Conservation (phyloP, 2,797 vertebrate species). For the Ctenochaetus hawaiiensis region DNA sequence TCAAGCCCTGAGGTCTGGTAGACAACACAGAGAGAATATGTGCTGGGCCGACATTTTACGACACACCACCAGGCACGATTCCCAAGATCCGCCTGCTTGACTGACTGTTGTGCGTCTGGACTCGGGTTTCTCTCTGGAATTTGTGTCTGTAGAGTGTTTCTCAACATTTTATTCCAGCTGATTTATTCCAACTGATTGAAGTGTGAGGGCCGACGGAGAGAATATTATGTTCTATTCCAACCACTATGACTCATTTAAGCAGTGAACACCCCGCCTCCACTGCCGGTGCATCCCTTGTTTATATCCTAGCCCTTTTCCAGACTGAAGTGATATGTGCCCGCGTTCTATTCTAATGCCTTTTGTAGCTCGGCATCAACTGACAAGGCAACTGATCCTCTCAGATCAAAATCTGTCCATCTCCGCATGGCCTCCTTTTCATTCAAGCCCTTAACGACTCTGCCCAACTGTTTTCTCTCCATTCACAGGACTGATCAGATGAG, state of each 20-base stretch:
- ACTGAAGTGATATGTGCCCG: conserved; percentile 51
- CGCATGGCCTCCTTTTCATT: conserved; percentile 57
- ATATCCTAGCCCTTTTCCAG: conserved; percentile 57
- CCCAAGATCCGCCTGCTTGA: conserved; percentile 63
- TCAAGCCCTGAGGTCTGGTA: conserved; percentile 54
- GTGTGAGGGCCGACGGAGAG: conserved; percentile 69
- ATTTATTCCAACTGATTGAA: conserved; percentile 73
- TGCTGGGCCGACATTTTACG: conserved; percentile 65
- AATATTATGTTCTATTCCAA: conserved; percentile 75
- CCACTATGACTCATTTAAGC: conserved; percentile 70
- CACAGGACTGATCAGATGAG: conserved; percentile 59
- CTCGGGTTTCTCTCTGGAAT: conserved; percentile 76
- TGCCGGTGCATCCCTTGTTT: conserved; percentile 71
- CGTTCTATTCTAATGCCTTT: conserved; percentile 53
- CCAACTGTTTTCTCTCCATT: conserved; percentile 62
- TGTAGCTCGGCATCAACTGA: conserved; percentile 39
- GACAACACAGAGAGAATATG: conserved; percentile 56
- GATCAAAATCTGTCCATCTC: conserved; percentile 60
- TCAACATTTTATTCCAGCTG: conserved; percentile 69
- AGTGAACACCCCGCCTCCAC: conserved; percentile 64
- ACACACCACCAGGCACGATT: conserved; percentile 62
- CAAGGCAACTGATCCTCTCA: conserved; percentile 45
- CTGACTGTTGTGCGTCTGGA: conserved; percentile 70
- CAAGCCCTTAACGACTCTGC: conserved; percentile 49
- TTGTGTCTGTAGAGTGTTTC: conserved; percentile 71